Base-by-base conservation (phyloP, 2,113 vertebrate species). In the Corythornis cristatus region DNA sequence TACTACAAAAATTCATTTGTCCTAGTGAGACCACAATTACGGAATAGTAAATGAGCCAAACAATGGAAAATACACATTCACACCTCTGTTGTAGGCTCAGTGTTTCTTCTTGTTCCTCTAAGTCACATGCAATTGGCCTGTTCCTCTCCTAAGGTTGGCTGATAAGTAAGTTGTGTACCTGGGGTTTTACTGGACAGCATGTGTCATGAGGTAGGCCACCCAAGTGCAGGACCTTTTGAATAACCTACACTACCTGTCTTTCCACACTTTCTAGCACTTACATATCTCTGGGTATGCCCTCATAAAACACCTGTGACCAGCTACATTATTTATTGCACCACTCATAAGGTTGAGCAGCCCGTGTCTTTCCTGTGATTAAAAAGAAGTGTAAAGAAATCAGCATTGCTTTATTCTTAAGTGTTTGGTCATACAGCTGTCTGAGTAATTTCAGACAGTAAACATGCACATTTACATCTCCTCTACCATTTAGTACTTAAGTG, bases 121-220 rank as follows among this genome's bases (percentile, higher is more conserved):
- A n/a, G 40, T 25, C 19, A 29, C 1, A 0, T 12, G 19, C 29
- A 23, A 3, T 28, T 2, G 2, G 13, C 28, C 29, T 1, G 0
- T 78, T 86, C 54, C 43, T 70, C 50, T 88, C 31, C 23, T 5
- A 9, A n/a, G 56, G 15, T 9, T n/a, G 7, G 9, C 16, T 78
- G 73, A 60, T 25, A 31, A 58, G 23, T 22, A 18, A 75, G 10
- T 33, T 60, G 23, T 50, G 81, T 28, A 35, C 45, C 22, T 64
- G 12, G 9, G 17, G 33, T 60, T 88, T 78, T 70, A 72, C 3
- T 74, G 40, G 50, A 18, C 16, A 45, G 6, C 5, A 5, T 1
- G 3, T 1, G 0, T 43, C 75, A 64, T 4, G 15, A 33, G 19
- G 35, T 15, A 12, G 7, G 23, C 20, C 25, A 12, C 1, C 0